These are phyloP conservation scores for Epizoanthus scotinus DNA, from an alignment of 92 coral and sea anemone genomes.

Conservation along the genomic window DNA sequence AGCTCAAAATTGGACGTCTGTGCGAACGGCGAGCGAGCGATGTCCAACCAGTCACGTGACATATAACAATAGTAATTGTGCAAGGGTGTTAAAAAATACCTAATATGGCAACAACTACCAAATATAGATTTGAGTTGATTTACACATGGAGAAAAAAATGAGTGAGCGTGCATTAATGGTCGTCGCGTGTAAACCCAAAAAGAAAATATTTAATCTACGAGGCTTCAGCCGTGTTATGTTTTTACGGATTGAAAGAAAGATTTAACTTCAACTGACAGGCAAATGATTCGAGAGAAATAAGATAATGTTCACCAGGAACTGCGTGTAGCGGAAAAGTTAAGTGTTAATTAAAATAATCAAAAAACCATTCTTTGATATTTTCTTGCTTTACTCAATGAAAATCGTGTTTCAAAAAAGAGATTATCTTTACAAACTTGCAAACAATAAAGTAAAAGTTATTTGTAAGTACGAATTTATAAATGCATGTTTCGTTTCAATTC, in stretches of 20 bases:
- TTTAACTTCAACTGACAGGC: conserved; percentile 23
- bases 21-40: background rate
- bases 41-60: conserved; percentile 15
- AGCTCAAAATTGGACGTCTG: conserved; percentile 18
- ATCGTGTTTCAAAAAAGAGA: conserved; percentile 32
- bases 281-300: conserved; percentile 16
- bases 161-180: conserved; percentile 1
- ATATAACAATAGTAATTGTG: conserved; percentile 11
- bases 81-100: too few relatives aligned
- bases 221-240: conserved; percentile 12
- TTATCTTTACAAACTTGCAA: conserved; percentile 36
- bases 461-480: conserved; percentile 32
- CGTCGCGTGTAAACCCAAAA: conserved; percentile 19
- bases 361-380: conserved; percentile 34
- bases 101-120: conserved; percentile 14
- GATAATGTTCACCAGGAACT: conserved; percentile 18
- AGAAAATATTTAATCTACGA: background rate
- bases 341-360: background rate
- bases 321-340: conserved; percentile 28
- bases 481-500: conserved; percentile 31
- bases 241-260: conserved; percentile 13
- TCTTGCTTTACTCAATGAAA: conserved; percentile 14
- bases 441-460: conserved; percentile 29
- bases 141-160: conserved; percentile 10
- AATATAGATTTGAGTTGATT: conserved; percentile 6